Evolutionary conservation across 2,888 invertebrate genomes (phyloP).

Genomic region (Drosophila rellima): DNA sequence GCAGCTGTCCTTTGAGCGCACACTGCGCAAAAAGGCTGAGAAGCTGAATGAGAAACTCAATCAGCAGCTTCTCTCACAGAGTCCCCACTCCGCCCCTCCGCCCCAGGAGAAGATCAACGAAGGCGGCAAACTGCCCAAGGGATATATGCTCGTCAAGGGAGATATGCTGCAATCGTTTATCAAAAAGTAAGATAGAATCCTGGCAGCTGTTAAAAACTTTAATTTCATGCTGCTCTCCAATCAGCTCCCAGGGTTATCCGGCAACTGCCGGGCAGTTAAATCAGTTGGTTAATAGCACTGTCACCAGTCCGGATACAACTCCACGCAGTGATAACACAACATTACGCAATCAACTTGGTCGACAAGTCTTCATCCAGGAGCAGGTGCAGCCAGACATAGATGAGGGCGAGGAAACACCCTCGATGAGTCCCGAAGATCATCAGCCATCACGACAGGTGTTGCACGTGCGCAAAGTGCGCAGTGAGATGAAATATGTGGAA

Average conservation of each 20-base stretch:
- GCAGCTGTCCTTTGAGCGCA: conserved; percentile 88
- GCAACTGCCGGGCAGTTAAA: conserved; percentile 52
- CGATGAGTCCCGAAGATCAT: conserved; percentile 1
- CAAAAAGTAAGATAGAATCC: conserved; percentile 70
- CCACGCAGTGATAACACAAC: conserved; percentile 68
- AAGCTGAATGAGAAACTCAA: conserved; percentile 88
- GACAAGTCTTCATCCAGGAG: conserved; percentile 9
- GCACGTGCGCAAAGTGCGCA: conserved; percentile 84
- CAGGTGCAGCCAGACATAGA: conserved; percentile 4
- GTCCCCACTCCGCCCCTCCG: conserved; percentile 35
- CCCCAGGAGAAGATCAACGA: conserved; percentile 38
- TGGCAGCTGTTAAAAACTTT: not conserved
- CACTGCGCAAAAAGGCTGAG: conserved; percentile 88
- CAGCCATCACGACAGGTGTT: conserved; percentile 61
- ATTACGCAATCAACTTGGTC: conserved; percentile 52
- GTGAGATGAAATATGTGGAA: conserved; percentile 83
- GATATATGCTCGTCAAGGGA: conserved; percentile 76
- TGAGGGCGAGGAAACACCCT: conserved; percentile 14
- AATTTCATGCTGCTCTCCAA: too few relatives aligned
- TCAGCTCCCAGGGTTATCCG: conserved; percentile 35
- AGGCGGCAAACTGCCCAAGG: conserved; percentile 66
- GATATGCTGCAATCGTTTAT: conserved; percentile 76
- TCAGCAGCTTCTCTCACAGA: conserved; percentile 87
- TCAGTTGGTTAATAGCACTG: conserved; percentile 67
- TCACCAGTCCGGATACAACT: conserved; percentile 54